phyloP scores from a whole-genome alignment of 2,888 invertebrate genomes.

The Protodeltote pygarga region DNA sequence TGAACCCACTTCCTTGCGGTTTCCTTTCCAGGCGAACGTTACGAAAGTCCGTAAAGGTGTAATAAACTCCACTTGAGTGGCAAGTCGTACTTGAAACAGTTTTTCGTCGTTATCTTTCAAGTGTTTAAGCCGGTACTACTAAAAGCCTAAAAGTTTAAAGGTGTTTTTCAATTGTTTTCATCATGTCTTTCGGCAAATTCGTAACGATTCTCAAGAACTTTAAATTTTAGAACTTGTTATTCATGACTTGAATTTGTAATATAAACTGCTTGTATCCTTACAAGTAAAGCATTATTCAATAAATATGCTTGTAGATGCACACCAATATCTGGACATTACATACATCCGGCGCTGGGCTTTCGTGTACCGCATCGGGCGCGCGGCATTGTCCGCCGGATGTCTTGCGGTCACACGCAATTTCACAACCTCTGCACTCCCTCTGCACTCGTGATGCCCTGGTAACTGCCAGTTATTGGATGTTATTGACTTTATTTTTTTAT shows the following conservation, averaged over 20 bases:
- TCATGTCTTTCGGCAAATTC: background rate
- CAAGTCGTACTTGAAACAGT: conserved; percentile 1
- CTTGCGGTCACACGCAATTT: conserved; percentile 86
- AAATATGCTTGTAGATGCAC: conserved; percentile 68
- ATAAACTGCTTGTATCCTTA: conserved; percentile 41
- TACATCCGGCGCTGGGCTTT: conserved; percentile 78
- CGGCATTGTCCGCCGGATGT: conserved; percentile 83
- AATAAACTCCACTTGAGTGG: conserved; percentile 7
- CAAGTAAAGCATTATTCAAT: conserved; percentile 56
- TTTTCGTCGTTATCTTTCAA: background rate
- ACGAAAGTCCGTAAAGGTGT: conserved; percentile 44
- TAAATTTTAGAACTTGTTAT: background rate
- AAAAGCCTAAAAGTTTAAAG: background rate
- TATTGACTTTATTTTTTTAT: no score
- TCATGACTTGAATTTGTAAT: background rate
- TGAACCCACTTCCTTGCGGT: conserved; percentile 55
- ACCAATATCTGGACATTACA: conserved; percentile 77
- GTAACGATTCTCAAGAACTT: background rate
- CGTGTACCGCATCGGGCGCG: conserved; percentile 65
- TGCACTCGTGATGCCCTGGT: conserved; percentile 67
- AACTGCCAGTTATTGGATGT: conserved; percentile 52
- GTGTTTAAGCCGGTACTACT: background rate
- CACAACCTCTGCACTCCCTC: conserved; percentile 78
- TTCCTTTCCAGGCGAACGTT: conserved; percentile 51
- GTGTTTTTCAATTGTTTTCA: background rate